phyloP scores from a whole-genome alignment of 2,888 invertebrate genomes.

The Xanthorhoe spadicearia region DNA sequence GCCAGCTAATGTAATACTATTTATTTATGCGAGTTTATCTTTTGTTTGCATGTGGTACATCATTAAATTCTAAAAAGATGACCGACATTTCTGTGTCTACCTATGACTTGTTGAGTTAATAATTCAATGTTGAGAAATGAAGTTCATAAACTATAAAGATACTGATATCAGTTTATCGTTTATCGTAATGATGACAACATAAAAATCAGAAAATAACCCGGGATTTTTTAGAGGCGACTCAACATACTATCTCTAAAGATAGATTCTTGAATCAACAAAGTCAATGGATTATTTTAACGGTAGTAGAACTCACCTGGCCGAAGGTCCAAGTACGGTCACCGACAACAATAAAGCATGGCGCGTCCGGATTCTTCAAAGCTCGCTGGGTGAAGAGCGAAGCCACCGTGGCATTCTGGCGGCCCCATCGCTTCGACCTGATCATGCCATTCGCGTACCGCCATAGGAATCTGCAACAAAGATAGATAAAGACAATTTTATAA shows the following conservation, averaged over 20 bases:
- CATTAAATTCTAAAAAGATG: background rate
- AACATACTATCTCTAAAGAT: too few relatives aligned
- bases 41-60: background rate
- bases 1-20: background rate
- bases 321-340: constrained; percentile 89
- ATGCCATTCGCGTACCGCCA: constrained; percentile 83
- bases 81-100: background rate
- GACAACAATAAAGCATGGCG: constrained; percentile 87
- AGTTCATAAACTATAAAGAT: too few relatives aligned
- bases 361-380: constrained; percentile 85
- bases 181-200: too few relatives aligned
- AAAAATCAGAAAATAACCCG: too few relatives aligned
- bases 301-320: constrained; percentile 76
- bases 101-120: too few relatives aligned
- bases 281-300: background rate
- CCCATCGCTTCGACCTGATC: constrained; percentile 79
- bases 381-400: constrained; percentile 86
- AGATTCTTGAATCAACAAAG: too few relatives aligned
- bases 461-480: constrained; percentile 73
- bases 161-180: too few relatives aligned
- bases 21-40: background rate
- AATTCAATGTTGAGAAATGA: too few relatives aligned
- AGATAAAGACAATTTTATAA: background rate
- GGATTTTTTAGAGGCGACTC: too few relatives aligned
- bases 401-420: constrained; percentile 85